Evolutionary conservation across 2,113 vertebrate genomes (phyloP), one percentile per base, ranked within the genome.

Genomic region (Urocolius indicus): DNA sequence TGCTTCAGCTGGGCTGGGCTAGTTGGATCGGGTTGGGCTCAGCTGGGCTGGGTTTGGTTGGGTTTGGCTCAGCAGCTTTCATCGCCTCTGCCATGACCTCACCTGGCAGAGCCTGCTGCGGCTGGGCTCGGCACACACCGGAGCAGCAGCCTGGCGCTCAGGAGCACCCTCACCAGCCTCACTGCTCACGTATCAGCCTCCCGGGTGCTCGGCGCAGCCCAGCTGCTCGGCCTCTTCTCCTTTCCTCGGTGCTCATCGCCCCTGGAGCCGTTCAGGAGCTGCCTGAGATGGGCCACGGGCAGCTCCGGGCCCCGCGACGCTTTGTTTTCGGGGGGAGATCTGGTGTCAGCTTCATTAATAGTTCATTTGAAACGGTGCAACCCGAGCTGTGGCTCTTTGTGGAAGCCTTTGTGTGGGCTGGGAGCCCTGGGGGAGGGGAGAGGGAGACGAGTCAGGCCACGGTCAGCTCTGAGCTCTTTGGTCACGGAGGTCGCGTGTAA

Each of bases 291-390:
- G 38, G 9, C 38, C 38, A 12, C 38, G 38, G 38, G 38, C 38
- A 41, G 38, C 9, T 12, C 9, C 12, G 38, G 38, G 38, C 38
- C 38, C 38, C 38, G 38, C 38, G 38, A 9, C 38, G 38, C 38
- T 41, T 91, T 97, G 88, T 97, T 82, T 27, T 7, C 6, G 0
- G 8, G 21, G 18, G 46, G 96, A 95, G 96, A 95, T 97, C 61
- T 9, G 13, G 30, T 96, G 63, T 87, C 97, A 45, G 84, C 61
- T 19, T 2, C 45, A 96, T 97, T 3, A 97, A 98, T 97, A 96
- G 58, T 97, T 97, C 66, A 98, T 95, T 23, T 7, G 21, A 78
- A 87, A 68, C 16, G 63, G 3, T 43, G 96, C 76, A 89, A 94
- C 41, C 2, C 26, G 90, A 95, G 77, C 90, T 4, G 7, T 52